Evolutionary conservation across 1,140 invertebrate genomes (phyloP).

Genomic region (Danaus plexippus): DNA sequence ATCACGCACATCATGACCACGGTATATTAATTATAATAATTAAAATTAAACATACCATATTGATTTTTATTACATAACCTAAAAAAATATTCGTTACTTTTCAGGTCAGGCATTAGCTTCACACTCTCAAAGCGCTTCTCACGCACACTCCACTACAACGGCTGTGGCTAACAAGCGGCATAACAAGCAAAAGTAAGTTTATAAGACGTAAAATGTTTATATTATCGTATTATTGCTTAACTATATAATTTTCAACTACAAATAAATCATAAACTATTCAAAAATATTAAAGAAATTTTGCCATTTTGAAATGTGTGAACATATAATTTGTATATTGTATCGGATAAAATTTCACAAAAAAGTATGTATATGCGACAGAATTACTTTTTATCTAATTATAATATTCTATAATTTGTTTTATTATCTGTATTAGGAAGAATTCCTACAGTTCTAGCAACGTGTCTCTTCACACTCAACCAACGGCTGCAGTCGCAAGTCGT

Average conservation of each 20-base stretch:
- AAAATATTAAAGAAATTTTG: too few relatives aligned
- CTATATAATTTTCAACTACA: too few relatives aligned
- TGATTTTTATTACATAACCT: neutral
- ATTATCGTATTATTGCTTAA: too few relatives aligned
- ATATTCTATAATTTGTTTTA: neutral
- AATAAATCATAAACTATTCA: too few relatives aligned
- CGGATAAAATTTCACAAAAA: too few relatives aligned
- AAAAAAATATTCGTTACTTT: slow-evolving; percentile 5
- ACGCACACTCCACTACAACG: slow-evolving; percentile 36
- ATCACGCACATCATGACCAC: slow-evolving; percentile 78
- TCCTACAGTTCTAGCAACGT: slow-evolving; percentile 35
- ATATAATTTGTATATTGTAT: too few relatives aligned
- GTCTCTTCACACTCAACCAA: slow-evolving; percentile 34
- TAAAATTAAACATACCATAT: too few relatives aligned
- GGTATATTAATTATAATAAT: slow-evolving; percentile 18
- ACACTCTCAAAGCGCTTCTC: slow-evolving; percentile 32
- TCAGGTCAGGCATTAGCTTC: slow-evolving; percentile 39
- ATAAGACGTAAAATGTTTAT: neutral
- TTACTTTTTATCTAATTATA: too few relatives aligned
- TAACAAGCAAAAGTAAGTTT: slow-evolving; percentile 53
- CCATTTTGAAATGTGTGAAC: too few relatives aligned
- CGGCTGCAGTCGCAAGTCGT: slow-evolving; percentile 42
- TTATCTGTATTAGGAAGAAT: slow-evolving; percentile 38
- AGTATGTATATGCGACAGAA: too few relatives aligned
- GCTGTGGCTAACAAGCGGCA: slow-evolving; percentile 42